These are phyloP conservation scores for Apostichopus leukothele DNA, from an alignment of 53 echinoderm and acorn worm species.

Conservation along the genomic window DNA sequence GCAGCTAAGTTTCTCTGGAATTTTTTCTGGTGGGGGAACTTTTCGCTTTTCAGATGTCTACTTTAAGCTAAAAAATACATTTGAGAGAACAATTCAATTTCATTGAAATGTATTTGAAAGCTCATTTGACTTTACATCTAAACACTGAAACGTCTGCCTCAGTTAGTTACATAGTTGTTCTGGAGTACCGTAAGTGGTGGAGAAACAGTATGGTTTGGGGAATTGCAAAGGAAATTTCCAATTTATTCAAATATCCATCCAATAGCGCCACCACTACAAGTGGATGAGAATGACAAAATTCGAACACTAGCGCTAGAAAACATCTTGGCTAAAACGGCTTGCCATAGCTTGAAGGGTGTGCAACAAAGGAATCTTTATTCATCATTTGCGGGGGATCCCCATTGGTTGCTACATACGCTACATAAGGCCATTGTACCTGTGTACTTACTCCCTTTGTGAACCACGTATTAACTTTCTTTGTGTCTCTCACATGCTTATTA, in stretches of 20 bases:
- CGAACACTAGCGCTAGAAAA: background rate
- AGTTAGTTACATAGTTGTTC: background rate
- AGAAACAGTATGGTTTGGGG: background rate
- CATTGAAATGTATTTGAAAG: no score
- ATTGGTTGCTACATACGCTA: slow-evolving; percentile 3
- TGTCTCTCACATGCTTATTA: background rate
- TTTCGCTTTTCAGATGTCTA: no score
- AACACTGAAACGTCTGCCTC: background rate
- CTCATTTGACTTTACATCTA: no score
- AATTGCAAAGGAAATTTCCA: no score
- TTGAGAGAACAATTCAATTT: no score
- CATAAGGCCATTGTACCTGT: background rate
- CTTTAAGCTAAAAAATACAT: no score
- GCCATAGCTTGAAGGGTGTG: background rate
- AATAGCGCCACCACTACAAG: no score
- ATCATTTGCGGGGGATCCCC: background rate
- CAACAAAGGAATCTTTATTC: slow-evolving; percentile 3
- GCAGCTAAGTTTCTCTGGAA: no score
- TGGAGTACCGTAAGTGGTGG: background rate
- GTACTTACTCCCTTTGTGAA: background rate
- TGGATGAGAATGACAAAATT: background rate
- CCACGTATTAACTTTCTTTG: background rate
- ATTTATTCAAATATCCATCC: no score
- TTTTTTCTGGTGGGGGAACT: no score
- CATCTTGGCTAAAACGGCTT: background rate